Conservation (phyloP, 2,888 invertebrate genomes). For the Neoitamus cyanurus region DNA sequence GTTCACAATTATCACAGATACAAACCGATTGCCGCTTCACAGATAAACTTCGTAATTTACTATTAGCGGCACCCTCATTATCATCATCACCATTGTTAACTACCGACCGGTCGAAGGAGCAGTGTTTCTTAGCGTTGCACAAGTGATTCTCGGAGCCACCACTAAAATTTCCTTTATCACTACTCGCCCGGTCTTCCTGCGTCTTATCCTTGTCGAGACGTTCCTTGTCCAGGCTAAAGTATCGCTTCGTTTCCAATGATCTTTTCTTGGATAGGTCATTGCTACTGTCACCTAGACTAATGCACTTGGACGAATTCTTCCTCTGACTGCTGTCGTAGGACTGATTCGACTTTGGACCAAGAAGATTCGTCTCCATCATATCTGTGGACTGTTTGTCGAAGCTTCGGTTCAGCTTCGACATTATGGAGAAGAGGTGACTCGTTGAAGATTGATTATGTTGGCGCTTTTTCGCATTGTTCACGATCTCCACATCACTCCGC, state of each 20-base stretch:
- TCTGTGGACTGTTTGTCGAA: constrained; percentile 54
- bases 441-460: constrained; percentile 52
- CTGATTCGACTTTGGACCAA: not conserved
- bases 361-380: constrained; percentile 56
- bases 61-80: constrained; percentile 31
- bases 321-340: constrained; percentile 34
- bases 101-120: constrained; percentile 54
- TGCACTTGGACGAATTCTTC: constrained; percentile 53
- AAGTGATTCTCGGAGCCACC: constrained; percentile 51
- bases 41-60: constrained; percentile 54
- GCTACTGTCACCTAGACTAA: constrained; percentile 54
- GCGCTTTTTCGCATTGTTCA: not conserved
- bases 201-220: constrained; percentile 50
- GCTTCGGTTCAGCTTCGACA: constrained; percentile 53
- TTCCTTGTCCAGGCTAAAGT: constrained; percentile 56
- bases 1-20: constrained; percentile 56
- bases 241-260: constrained; percentile 54
- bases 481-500: constrained; percentile 53
- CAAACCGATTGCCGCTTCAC: constrained; percentile 51
- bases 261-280: constrained; percentile 54
- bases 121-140: constrained; percentile 53
- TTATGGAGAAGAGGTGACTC: constrained; percentile 52
- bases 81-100: not conserved
- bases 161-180: constrained; percentile 40
- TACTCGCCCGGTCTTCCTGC: constrained; percentile 7